Conservation (phyloP, 2,113 vertebrate genomes). For the Panthera uncia region DNA sequence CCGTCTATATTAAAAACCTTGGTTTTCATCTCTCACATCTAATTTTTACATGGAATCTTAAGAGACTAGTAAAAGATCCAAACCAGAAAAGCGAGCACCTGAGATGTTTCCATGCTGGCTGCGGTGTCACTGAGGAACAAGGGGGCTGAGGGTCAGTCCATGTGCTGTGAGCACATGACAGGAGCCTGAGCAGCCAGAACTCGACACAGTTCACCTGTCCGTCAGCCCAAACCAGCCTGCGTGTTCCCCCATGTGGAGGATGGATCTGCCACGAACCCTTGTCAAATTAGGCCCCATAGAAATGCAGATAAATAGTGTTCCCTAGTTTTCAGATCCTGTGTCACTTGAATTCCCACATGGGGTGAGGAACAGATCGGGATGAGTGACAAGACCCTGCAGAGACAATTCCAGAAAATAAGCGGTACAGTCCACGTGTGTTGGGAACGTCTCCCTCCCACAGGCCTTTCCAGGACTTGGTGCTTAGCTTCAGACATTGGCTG, state of each 20-base stretch:
- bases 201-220: fast-evolving
- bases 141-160: not conserved
- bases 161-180: not conserved
- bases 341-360: not conserved
- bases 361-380: not conserved
- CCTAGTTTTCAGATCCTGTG: not conserved
- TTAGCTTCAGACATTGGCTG: not conserved
- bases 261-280: not conserved
- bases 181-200: not conserved
- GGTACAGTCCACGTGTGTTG: fast-evolving
- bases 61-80: not conserved
- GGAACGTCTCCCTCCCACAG: not conserved
- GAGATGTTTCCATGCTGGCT: not conserved
- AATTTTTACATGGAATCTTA: not conserved
- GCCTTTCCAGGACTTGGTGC: not conserved
- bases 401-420: not conserved
- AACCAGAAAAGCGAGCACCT: not conserved
- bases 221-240: not conserved
- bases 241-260: not conserved
- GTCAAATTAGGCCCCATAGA: not conserved
- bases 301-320: not conserved
- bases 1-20: not conserved
- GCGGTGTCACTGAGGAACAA: not conserved
- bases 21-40: not conserved
- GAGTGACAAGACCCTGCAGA: not conserved